Evolutionary conservation across 2,113 vertebrate species (phyloP), one percentile per base, ranked within the genome.

Genomic region (Cercopithecus mona): DNA sequence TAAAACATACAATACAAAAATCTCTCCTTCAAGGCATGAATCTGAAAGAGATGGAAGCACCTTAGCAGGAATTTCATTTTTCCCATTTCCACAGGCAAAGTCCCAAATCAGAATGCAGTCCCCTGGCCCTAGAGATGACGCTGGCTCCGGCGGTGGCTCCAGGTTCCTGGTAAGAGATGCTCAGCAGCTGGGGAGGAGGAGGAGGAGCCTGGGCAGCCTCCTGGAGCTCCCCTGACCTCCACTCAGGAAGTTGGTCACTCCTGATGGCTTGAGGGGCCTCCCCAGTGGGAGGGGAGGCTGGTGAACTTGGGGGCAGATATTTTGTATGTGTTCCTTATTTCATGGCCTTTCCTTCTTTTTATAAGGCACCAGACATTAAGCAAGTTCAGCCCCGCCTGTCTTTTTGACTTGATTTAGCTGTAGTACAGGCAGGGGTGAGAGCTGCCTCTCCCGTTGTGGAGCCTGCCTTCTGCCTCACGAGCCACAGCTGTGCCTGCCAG

Each of bases 41-140:
- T 78, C 75, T 61, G 85, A 48, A 61, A 50, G 78, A 23, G 32
- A 10, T 22, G 55, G 59, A 45, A 96, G 97, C 96, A 95, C 85
- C 93, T 55, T 30, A 55, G 40, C 12, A 55, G 64, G 81, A 57
- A 13, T 32, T 40, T 50, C 5, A 3, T 14, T 17, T 52, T 68
- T 64, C 32, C 38, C 0, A 8, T 48, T 40, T 57, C 70, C 75
- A 73, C 43, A 50, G 20, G 43, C 79, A 6, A 20, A 48, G 43
- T 25, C 52, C 52, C 20, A 25, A 66, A 20, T 32, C 43, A 82
- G 35, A 85, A 87, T 14, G 17, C 8, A 0, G n/a, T 16, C 16
- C 70, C 50, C 0, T 0, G 3, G 66, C 66, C 66, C 68, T 12
- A 8, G 25, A 73, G 45, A 55, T 0, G 8, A 59, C 7, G 3